phyloP scores from a whole-genome alignment of 2,113 vertebrate species.

The Cranoglanis bouderius region DNA sequence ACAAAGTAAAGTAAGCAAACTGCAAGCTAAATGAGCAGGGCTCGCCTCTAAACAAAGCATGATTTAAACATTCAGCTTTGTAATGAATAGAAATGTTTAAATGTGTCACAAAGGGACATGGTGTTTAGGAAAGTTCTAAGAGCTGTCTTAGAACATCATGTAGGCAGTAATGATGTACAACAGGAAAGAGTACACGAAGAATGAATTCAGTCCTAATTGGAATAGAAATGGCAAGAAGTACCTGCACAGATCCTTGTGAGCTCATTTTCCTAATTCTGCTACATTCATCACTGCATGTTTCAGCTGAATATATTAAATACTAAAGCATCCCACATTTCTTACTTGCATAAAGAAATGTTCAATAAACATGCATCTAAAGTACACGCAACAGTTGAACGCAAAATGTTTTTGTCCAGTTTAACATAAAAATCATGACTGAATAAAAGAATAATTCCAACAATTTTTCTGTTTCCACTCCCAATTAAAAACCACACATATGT shows the following conservation, averaged over 20 bases:
- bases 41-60: conserved; percentile 33
- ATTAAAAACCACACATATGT: conserved; percentile 42
- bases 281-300: neutral
- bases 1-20: conserved; percentile 42
- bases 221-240: conserved; percentile 17
- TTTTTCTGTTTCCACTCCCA: conserved; percentile 25
- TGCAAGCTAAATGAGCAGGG: conserved; percentile 30
- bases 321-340: neutral
- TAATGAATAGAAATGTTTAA: conserved; percentile 49
- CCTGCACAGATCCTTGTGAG: neutral
- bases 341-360: neutral
- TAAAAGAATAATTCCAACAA: neutral
- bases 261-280: neutral
- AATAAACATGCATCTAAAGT: neutral
- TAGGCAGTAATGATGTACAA: conserved; percentile 31
- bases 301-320: neutral
- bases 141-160: conserved; percentile 30
- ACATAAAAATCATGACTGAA: neutral
- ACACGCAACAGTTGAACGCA: neutral
- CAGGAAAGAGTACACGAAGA: neutral
- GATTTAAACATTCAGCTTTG: conserved; percentile 50
- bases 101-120: conserved; percentile 50
- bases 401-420: neutral
- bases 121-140: conserved; percentile 34
- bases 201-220: conserved; percentile 32